These are phyloP conservation scores for Muscina levida DNA, from an alignment of 2,888 invertebrate genomes.

Conservation along the genomic window DNA sequence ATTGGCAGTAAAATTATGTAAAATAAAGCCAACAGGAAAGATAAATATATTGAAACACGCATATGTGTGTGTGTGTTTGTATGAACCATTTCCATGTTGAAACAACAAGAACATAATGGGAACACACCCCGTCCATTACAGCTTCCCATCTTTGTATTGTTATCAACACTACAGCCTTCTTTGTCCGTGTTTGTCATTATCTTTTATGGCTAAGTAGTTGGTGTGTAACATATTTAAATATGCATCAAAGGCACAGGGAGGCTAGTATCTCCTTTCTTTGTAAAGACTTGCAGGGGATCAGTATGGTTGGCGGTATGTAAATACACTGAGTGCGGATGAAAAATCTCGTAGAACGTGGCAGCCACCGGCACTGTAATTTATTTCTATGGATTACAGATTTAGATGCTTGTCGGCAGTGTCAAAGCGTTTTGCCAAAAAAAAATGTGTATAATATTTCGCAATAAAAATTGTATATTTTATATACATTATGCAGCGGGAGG, in stretches of 20 bases:
- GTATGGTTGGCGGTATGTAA: too few relatives aligned
- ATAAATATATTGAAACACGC: conserved; percentile 9
- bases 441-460: too few relatives aligned
- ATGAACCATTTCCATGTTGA: background rate
- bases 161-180: conserved; percentile 13
- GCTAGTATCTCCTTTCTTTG: background rate
- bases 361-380: too few relatives aligned
- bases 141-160: background rate
- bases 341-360: background rate
- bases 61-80: background rate
- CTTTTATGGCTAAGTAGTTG: background rate
- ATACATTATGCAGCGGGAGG: too few relatives aligned
- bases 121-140: background rate
- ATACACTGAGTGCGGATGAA: too few relatives aligned
- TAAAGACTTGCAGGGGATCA: background rate
- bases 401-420: too few relatives aligned
- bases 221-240: conserved; percentile 33
- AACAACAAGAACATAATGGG: background rate
- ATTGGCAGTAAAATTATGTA: conserved; percentile 32
- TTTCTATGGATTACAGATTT: too few relatives aligned
- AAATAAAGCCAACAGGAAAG: conserved; percentile 7
- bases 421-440: too few relatives aligned
- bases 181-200: background rate
- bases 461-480: too few relatives aligned
- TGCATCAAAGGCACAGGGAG: conserved; percentile 30